Evolutionary conservation across 2,888 invertebrate species (phyloP).

Genomic region (Dermolepida albohirtum): DNA sequence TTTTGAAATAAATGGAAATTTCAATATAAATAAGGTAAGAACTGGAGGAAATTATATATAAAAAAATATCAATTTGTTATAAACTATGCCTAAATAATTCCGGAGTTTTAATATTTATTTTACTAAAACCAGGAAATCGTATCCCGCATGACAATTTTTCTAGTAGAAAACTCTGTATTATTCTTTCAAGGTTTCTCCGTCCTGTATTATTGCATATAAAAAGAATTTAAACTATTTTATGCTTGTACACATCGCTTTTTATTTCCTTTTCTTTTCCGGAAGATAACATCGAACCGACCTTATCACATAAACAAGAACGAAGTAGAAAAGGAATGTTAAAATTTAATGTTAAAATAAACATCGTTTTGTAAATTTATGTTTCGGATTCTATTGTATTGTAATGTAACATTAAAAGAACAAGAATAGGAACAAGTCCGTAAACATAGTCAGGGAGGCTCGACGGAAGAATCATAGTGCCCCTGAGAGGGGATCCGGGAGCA

Average conservation of each 20-base stretch:
- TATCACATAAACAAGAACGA: constrained; percentile 42
- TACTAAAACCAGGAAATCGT: too few species aligned
- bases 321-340: constrained; percentile 52
- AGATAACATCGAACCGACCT: constrained; percentile 26
- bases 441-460: constrained; percentile 61
- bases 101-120: too few species aligned
- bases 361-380: constrained; percentile 59
- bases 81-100: too few species aligned
- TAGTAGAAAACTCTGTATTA: too few species aligned
- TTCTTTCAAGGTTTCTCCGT: too few species aligned
- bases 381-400: constrained; percentile 63
- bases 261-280: constrained; percentile 25
- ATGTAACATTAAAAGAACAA: constrained; percentile 65
- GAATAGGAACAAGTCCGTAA: constrained; percentile 63
- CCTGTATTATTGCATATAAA: too few species aligned
- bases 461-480: constrained; percentile 65
- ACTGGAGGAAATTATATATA: too few species aligned
- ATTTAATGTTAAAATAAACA: constrained; percentile 61
- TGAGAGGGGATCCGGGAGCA: constrained; percentile 61
- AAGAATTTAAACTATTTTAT: neutral
- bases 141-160: too few species aligned
- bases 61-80: too few species aligned
- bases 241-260: constrained; percentile 17
- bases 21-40: too few species aligned
- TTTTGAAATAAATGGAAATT: too few species aligned